Evolutionary conservation across 2,113 vertebrate genomes (phyloP), one percentile per base, ranked within the genome.

Genomic region (Penelope pileata): DNA sequence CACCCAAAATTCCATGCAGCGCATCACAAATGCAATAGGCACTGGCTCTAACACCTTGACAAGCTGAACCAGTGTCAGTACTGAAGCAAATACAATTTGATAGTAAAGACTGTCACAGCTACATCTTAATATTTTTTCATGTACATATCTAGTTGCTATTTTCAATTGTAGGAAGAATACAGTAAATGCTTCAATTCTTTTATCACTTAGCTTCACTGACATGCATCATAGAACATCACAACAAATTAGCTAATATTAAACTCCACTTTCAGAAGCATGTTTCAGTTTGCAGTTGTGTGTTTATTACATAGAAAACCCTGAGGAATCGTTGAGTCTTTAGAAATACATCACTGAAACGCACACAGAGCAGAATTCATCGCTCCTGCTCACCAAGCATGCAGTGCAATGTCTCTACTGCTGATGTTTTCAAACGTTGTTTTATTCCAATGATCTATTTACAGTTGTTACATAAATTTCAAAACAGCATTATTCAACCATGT

Each of bases 381-480:
- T 75, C 64, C 56, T 63, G 12, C 7, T 83, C 66, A 84, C n/a
- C 48, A 69, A 32, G 56, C 56, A 86, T 27, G 56, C 76, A 83
- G 75, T 42, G 53, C 77, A 94, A 5, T 70, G 78, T 67, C 72
- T 96, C 64, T 42, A 78, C 30, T 1, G 1, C 29, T 82, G 24
- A 36, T 12, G 34, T 82, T 93, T 91, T 72, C 58, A 92, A 75
- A 81, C 29, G 69, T 76, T 86, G 73, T 95, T 98, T 98, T 98
- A 98, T 98, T 98, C 97, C 95, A 96, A 93, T 94, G 90, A 97
- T 81, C 62, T 97, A 96, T 97, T 42, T 97, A 97, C 94, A 97
- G 62, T 96, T 87, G 91, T 81, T 93, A 98, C 97, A 97, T 70
- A 96, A 45, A 95, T 90, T 97, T 94, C 88, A 96, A 97, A 97